phyloP scores from a whole-genome alignment of 1,140 invertebrate species.

The Orchestia grillus region DNA sequence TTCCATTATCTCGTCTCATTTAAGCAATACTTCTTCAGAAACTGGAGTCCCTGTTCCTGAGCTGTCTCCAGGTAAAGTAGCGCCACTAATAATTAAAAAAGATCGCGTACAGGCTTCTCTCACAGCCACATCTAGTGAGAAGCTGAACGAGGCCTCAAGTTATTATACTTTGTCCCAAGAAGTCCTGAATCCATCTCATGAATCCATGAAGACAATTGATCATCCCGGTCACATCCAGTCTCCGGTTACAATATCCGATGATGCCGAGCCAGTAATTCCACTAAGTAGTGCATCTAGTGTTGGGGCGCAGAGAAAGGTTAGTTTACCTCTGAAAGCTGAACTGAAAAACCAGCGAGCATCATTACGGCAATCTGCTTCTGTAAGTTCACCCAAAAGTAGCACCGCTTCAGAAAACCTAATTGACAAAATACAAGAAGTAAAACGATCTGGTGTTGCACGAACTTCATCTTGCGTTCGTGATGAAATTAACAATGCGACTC shows the following conservation, averaged over 20 bases:
- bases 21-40: not conserved
- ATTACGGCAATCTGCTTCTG: not conserved
- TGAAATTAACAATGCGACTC: too few species aligned
- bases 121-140: not conserved
- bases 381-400: not conserved
- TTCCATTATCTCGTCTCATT: too few species aligned
- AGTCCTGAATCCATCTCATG: too few species aligned
- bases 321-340: conserved; percentile 18
- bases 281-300: not conserved
- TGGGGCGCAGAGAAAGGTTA: conserved; percentile 11
- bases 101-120: not conserved
- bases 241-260: not conserved
- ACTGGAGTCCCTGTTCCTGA: not conserved
- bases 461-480: too few species aligned
- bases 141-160: not conserved
- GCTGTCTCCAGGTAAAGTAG: not conserved
- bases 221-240: too few species aligned
- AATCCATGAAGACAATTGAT: too few species aligned
- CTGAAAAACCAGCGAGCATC: conserved; percentile 27
- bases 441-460: too few species aligned
- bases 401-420: too few species aligned
- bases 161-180: too few species aligned
- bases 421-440: too few species aligned
- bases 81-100: not conserved
- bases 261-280: not conserved